These are phyloP conservation scores for Toxonevra muliebris DNA, from an alignment of 2,888 invertebrate genomes.

Conservation along the genomic window DNA sequence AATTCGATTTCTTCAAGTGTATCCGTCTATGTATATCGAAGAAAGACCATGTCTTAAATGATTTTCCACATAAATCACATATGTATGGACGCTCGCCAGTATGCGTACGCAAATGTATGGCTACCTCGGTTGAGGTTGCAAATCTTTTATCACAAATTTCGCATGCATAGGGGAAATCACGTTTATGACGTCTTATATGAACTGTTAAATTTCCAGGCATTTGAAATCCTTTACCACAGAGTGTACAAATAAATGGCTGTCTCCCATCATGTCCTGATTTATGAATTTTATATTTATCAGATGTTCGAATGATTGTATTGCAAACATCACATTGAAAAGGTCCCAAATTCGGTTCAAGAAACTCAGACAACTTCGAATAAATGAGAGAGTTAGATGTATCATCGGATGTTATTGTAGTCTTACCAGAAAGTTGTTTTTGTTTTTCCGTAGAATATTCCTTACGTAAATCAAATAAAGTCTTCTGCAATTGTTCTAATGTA, in stretches of 20 bases:
- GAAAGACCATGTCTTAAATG: conserved; percentile 59
- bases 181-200: conserved; percentile 53
- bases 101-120: conserved; percentile 55
- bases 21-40: conserved; percentile 55
- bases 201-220: conserved; percentile 56
- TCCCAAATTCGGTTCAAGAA: conserved; percentile 51
- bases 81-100: conserved; percentile 57
- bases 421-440: conserved; percentile 43
- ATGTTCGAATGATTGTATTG: conserved; percentile 50
- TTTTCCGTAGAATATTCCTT: conserved; percentile 54
- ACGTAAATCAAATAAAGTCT: conserved; percentile 51
- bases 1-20: conserved; percentile 55
- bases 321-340: conserved; percentile 55
- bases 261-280: conserved; percentile 53
- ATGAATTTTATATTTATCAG: conserved; percentile 57
- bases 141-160: conserved; percentile 55
- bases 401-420: conserved; percentile 13
- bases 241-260: conserved; percentile 54
- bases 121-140: conserved; percentile 57
- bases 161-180: conserved; percentile 56
- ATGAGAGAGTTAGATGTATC: conserved; percentile 36
- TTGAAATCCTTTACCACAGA: conserved; percentile 57
- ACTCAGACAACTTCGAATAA: conserved; percentile 48
- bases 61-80: conserved; percentile 55
- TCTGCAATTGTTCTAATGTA: conserved; percentile 50